Conservation (phyloP, 2,888 invertebrate genomes). For the Bellardia bayeri region DNA sequence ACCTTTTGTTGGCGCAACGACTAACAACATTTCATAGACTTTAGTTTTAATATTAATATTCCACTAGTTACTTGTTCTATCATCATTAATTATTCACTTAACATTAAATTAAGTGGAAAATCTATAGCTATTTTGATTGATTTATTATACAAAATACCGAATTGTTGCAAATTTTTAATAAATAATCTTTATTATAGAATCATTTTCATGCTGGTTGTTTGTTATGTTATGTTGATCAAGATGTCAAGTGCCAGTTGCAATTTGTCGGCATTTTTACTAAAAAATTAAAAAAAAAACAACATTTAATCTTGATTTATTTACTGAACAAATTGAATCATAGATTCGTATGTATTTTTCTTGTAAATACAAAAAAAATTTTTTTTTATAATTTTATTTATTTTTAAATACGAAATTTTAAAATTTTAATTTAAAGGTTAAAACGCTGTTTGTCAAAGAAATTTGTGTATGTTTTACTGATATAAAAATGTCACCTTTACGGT, state of each 20-base stretch:
- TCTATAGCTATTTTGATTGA: too few species aligned
- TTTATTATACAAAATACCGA: too few species aligned
- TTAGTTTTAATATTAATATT: too few species aligned
- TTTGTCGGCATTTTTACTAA: conserved; percentile 44
- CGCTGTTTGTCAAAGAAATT: not conserved
- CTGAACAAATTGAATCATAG: conserved; percentile 16
- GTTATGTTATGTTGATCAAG: conserved; percentile 11
- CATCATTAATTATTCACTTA: too few species aligned
- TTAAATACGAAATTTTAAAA: conserved; percentile 11
- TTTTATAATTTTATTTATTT: conserved; percentile 3
- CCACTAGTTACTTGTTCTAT: too few species aligned
- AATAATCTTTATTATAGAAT: conserved; percentile 32
- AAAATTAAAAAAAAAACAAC: conserved; percentile 1
- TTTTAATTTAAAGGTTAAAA: conserved; percentile 21
- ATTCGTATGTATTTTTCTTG: not conserved
- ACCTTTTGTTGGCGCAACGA: too few species aligned
- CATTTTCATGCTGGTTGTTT: conserved; percentile 15
- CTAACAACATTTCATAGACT: too few species aligned
- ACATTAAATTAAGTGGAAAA: too few species aligned
- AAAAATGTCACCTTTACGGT: conserved; percentile 15
- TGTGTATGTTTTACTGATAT: not conserved
- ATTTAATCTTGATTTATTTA: conserved; percentile 41
- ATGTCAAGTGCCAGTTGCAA: conserved; percentile 52
- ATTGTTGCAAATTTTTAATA: not conserved
- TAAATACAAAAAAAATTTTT: not conserved